Conservation (phyloP, 2,113 vertebrate genomes). For the Catagonus wagneri region DNA sequence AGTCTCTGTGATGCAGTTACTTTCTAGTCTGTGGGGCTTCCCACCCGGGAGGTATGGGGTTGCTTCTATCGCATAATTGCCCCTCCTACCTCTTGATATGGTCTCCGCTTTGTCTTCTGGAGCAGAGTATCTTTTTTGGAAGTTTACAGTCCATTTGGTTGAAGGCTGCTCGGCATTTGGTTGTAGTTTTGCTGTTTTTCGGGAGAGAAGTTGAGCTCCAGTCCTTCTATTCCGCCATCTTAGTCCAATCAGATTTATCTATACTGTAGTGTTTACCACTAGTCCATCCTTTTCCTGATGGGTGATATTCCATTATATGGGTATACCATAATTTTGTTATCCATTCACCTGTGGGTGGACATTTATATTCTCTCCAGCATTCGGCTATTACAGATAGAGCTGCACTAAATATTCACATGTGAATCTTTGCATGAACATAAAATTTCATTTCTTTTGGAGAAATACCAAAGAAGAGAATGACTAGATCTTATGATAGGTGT, state of each 20-base stretch:
- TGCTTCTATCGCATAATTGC: too few relatives aligned
- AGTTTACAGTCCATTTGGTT: too few relatives aligned
- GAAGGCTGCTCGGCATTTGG: too few relatives aligned
- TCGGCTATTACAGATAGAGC: background rate
- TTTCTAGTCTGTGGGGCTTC: too few relatives aligned
- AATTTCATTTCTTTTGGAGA: background rate
- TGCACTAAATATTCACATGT: background rate
- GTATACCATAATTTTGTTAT: background rate
- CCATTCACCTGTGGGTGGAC: background rate
- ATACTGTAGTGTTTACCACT: background rate
- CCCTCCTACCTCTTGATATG: too few relatives aligned
- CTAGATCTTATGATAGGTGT: background rate
- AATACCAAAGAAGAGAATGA: background rate
- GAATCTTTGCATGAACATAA: background rate
- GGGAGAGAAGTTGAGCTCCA: too few relatives aligned
- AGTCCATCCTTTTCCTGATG: background rate
- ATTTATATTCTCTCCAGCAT: background rate
- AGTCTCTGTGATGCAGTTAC: too few relatives aligned
- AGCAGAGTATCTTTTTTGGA: too few relatives aligned
- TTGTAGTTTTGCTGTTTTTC: too few relatives aligned
- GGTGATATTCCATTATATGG: background rate
- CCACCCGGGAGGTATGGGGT: too few relatives aligned
- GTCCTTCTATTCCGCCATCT: too few relatives aligned
- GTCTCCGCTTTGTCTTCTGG: too few relatives aligned
- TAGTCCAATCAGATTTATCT: background rate